Evolutionary conservation across 1,140 invertebrate genomes (phyloP).

Genomic region (Cyphomyrmex costatus): DNA sequence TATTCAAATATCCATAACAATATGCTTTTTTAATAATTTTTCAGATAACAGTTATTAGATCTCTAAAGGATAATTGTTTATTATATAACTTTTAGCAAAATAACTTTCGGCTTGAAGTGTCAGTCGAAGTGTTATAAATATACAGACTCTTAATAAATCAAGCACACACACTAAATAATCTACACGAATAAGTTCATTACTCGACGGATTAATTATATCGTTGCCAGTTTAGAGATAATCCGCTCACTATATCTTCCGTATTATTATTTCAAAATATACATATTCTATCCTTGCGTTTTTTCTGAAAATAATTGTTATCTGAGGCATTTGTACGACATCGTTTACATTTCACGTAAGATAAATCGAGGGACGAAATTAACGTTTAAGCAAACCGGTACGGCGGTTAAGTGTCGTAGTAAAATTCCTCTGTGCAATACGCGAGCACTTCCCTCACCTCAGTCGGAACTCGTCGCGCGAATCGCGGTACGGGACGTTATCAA

Average conservation of each 20-base stretch:
- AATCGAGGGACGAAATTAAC: constrained; percentile 59
- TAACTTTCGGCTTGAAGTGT: too few relatives aligned
- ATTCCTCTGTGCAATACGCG: constrained; percentile 42
- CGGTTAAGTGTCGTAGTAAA: constrained; percentile 49
- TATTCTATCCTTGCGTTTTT: background rate
- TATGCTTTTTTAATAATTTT: too few relatives aligned
- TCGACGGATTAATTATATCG: background rate
- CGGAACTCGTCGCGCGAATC: constrained; percentile 31
- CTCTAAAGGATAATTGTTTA: too few relatives aligned
- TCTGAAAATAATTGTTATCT: constrained; percentile 51
- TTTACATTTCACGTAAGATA: constrained; percentile 50
- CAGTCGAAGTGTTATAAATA: too few relatives aligned
- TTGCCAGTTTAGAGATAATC: background rate
- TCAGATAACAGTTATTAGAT: too few relatives aligned
- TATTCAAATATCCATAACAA: too few relatives aligned
- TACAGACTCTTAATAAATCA: too few relatives aligned
- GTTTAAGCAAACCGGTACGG: constrained; percentile 45
- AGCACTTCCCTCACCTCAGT: constrained; percentile 30
- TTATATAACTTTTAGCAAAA: too few relatives aligned
- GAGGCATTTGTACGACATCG: constrained; percentile 13
- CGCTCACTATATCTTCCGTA: background rate
- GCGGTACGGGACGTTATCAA: constrained; percentile 66
- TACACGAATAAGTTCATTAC: too few relatives aligned
- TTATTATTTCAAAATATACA: background rate
- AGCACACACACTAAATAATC: too few relatives aligned